Evolutionary conservation across 2,888 invertebrate species (phyloP), one percentile per base, ranked within the genome.

Genomic region (Holacanthella duospinosa): DNA sequence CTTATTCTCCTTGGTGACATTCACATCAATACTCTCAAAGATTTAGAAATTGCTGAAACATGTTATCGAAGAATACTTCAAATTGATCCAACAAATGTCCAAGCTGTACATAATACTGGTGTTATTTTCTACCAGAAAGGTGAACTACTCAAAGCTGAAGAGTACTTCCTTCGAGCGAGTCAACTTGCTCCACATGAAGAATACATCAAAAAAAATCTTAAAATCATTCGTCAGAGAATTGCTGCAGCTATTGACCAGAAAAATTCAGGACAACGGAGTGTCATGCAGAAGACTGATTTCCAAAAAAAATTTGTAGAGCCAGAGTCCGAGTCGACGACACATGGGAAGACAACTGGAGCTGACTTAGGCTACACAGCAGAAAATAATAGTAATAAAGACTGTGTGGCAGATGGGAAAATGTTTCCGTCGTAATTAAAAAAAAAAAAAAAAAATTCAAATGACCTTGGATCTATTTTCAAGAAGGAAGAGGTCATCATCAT

Each of bases 71-170:
- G 86, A 68, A 94, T 96, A 71, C 78, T 95, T 19, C 86, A 87
- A 73, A 78, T 90, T 68, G 94, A 96, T 74, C 88, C 94, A 0
- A 85, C 86, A 71, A 93, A 95, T 77, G 89, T 93, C 67, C 95
- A 95, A 79, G 95, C 93, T 0, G 81, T 91, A 54, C 96, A 96
- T 80, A 96, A 96, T 79, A 81, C 96, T 27, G 96, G 96, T 78
- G 96, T 96, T 6, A 94, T 96, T 0, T 89, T 89, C 73, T 94
- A 96, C 4, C 95, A 96, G 77, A 83, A 90, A 43, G 93, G 93
- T 12, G 86, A 88, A 74, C 81, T 96, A 29, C 81, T 85, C n/a
- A 81, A 84, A 61, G 96, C 95, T 0, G 89, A 90, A 71, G 82
- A 85, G 60, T 96, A 96, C 76, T 82, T 96, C 24, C 82, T 86